phyloP scores from a whole-genome alignment of 2,113 vertebrate genomes.

The Meleagris gallopavo region DNA sequence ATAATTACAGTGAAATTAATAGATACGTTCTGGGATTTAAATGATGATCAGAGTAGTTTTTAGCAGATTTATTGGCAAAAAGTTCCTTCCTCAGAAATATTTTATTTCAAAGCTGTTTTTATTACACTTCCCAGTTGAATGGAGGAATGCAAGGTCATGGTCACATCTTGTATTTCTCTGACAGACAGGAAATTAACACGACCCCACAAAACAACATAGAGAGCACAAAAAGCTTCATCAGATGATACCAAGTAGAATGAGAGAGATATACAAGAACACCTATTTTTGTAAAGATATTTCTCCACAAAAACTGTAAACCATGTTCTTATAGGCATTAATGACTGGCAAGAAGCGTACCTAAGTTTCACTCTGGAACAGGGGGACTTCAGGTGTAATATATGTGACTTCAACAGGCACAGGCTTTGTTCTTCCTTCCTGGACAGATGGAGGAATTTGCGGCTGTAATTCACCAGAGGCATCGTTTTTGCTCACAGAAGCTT shows the following conservation, averaged over 20 bases:
- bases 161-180: constrained; percentile 17
- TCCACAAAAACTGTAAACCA: background rate
- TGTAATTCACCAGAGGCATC: background rate
- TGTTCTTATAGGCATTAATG: background rate
- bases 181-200: constrained; percentile 44
- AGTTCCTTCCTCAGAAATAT: constrained; percentile 28
- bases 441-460: background rate
- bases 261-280: background rate
- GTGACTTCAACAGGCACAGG: background rate
- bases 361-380: background rate
- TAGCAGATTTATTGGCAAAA: constrained; percentile 49
- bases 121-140: constrained; percentile 34
- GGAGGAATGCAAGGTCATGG: background rate
- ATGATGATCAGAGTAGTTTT: constrained; percentile 40
- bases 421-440: constrained; percentile 6
- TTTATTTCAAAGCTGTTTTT: constrained; percentile 56
- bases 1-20: constrained; percentile 60
- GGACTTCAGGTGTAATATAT: background rate
- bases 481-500: background rate
- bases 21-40: constrained; percentile 52
- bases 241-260: background rate
- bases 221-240: background rate
- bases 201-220: constrained; percentile 26
- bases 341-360: background rate
- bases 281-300: background rate